phyloP scores from a whole-genome alignment of 2,113 vertebrate genomes.

The Drymodes brunneopygia region DNA sequence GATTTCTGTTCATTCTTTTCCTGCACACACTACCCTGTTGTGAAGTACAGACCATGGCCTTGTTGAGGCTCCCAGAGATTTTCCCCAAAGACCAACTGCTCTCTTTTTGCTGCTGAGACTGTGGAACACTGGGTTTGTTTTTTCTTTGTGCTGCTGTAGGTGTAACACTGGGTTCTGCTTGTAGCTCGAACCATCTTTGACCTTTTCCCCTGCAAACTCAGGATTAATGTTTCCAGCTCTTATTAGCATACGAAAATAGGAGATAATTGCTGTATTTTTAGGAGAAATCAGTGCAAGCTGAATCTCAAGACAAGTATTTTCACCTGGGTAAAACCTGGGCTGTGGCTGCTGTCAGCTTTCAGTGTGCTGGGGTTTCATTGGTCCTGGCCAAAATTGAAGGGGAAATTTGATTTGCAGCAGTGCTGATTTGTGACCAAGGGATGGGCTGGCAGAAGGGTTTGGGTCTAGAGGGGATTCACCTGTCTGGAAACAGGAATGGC shows the following conservation, averaged over 20 bases:
- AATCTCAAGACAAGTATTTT: not conserved
- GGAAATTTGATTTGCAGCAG: not conserved
- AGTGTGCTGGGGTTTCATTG: not conserved
- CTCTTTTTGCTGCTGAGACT: too few species aligned
- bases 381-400: not conserved
- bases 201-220: not conserved
- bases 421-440: not conserved
- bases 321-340: not conserved
- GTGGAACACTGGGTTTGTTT: too few species aligned
- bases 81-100: not conserved
- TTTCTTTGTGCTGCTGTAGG: not conserved
- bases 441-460: not conserved
- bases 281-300: not conserved
- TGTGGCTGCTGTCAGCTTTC: not conserved
- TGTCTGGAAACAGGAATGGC: fast-evolving
- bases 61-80: not conserved
- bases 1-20: not conserved
- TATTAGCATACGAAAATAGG: not conserved
- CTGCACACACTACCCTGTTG: fast-evolving
- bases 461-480: too few species aligned
- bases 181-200: not conserved
- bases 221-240: not conserved
- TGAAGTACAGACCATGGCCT: not conserved
- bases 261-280: not conserved
- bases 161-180: not conserved